Conservation (phyloP, 2,888 invertebrate species). For the Pharmacophagus antenor region DNA sequence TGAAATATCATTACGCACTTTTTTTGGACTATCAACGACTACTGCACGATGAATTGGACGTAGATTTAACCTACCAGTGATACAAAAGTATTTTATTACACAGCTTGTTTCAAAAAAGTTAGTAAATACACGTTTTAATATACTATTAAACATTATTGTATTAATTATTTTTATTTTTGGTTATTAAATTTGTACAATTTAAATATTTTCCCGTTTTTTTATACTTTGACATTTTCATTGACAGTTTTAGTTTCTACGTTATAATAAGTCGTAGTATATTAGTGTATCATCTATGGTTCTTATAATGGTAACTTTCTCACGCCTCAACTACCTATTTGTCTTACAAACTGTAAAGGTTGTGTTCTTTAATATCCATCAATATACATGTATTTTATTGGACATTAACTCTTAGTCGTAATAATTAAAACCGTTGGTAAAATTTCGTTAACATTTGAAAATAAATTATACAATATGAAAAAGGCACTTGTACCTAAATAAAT, state of each 20-base stretch:
- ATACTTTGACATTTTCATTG: neutral
- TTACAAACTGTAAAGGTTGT: too few species aligned
- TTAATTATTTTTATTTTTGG: neutral
- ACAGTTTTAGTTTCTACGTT: neutral
- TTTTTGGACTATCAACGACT: conserved; percentile 20
- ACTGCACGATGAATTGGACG: conserved; percentile 11
- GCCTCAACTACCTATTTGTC: neutral
- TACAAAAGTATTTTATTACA: conserved; percentile 8
- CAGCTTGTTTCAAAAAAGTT: conserved; percentile 6
- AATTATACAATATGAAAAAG: too few species aligned
- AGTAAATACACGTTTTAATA: neutral
- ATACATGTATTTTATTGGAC: too few species aligned
- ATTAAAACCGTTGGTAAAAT: too few species aligned
- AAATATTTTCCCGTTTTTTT: neutral
- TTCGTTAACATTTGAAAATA: too few species aligned
- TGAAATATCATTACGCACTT: conserved; percentile 50
- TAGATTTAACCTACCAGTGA: conserved; percentile 3
- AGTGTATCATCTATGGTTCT: too few species aligned
- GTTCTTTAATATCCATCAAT: too few species aligned
- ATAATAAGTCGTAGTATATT: too few species aligned
- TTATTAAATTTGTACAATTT: neutral
- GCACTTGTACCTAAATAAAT: too few species aligned
- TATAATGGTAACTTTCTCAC: neutral
- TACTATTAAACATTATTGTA: conserved; percentile 23
- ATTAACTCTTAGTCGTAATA: too few species aligned